Base-by-base conservation (phyloP, 2,888 invertebrate species). In the Stratiomys singularior region DNA sequence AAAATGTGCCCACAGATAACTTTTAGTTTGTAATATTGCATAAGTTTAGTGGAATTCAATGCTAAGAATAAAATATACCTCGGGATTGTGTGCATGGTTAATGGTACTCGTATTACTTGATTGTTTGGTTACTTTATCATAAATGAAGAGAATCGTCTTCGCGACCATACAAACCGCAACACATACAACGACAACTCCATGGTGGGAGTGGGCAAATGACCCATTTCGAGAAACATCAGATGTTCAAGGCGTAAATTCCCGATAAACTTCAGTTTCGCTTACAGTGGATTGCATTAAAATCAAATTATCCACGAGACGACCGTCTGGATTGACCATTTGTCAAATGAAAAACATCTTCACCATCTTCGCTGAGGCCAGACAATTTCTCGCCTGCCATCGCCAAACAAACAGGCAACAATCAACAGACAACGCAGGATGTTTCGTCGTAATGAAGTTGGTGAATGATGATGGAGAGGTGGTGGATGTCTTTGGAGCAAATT, bases 261-360 rank as follows among this genome's bases (percentile, higher is more conserved):
- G 21, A 30, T 67, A 67, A 67, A 23, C 3, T 67, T 44, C 21
- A 18, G 15, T 67, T 67, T 18, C 21, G 13, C 25, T 21, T 21
- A 23, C 58, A 60, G 58, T 18, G 18, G 7, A 67, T 67, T 67
- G 67, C 67, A 44, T 67, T 67, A 67, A 67, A 67, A 37, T 37
- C 30, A 67, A 44, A 44, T 44, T 67, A 23, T 44, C 23, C 13
- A 71, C 28, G 27, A 27, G 52, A 52, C 52, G 7, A 52, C 15
- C 71, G 71, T 71, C 71, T 71, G 71, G 71, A 71, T 27, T 47
- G 71, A 71, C 71, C 71, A 71, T 71, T 71, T 71, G 47, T 71
- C 52, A 21, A 71, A 47, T 71, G 27, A 27, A 52, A 71, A 47
- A 67, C 28, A 30, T 23, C 18, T n/a, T 52, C 64, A 30, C 64